Percentiles rank a stretch among this genome's conserved stretches.
phyloP scores from a whole-genome alignment of 2,797 vertebrate genomes.

The Apodemus agrarius region DNA sequence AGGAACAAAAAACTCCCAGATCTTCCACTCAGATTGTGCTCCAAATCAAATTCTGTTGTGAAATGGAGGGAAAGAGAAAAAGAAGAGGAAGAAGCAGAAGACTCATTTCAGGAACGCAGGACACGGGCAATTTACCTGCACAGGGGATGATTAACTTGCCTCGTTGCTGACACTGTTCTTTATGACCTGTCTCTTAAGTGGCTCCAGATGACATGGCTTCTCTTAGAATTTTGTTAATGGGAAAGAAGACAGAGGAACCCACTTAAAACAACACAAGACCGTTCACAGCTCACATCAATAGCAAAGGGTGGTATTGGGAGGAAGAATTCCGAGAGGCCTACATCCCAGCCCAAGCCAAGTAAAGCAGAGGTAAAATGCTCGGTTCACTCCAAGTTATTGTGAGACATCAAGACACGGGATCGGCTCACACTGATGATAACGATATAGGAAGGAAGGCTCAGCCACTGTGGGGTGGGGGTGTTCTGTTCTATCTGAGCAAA shows the following conservation, averaged over 20 bases:
- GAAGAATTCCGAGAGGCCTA: constrained; percentile 3
- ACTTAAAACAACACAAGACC: background rate
- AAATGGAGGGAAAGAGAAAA: background rate
- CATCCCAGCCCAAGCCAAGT: background rate
- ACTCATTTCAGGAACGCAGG: background rate
- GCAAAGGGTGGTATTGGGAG: background rate
- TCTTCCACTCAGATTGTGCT: background rate
- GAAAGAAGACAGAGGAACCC: background rate
- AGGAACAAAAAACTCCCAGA: background rate
- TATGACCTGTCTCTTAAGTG: background rate
- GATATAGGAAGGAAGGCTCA: background rate
- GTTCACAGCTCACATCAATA: background rate
- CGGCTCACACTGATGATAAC: background rate
- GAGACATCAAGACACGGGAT: background rate
- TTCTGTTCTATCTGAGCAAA: background rate
- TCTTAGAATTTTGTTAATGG: background rate
- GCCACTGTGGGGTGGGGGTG: background rate
- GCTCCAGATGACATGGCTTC: background rate
- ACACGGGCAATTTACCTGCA: background rate
- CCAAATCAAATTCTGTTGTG: constrained; percentile 4
- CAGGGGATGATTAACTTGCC: background rate
- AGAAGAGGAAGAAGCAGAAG: background rate
- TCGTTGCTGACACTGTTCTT: background rate
- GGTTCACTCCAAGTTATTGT: background rate
- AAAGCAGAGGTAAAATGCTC: background rate